Conservation (phyloP, 2,113 vertebrate species). For the Sarotherodon lohbergeri region DNA sequence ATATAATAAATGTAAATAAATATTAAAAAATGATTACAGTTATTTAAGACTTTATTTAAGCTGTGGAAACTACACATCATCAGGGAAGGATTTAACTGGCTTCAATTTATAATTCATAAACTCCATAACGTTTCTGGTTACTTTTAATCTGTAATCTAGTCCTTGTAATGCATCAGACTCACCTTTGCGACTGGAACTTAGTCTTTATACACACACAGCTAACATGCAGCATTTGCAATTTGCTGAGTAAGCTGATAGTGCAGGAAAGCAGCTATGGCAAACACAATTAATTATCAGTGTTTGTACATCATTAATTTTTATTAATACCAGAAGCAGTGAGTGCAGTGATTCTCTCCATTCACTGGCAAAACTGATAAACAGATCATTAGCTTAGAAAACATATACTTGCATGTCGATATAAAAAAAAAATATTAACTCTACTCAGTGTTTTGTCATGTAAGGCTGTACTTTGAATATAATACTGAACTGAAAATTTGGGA, state of each 20-base stretch:
- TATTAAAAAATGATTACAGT: neutral
- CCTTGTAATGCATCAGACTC: neutral
- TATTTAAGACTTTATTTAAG: neutral
- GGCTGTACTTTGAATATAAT: neutral
- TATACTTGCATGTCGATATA: neutral
- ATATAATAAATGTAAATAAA: neutral
- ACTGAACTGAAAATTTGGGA: constrained; percentile 1
- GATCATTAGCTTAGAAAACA: constrained; percentile 45
- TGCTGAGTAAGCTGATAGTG: constrained; percentile 43
- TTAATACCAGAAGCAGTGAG: constrained; percentile 57
- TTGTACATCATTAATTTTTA: constrained; percentile 72
- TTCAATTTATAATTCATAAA: neutral
- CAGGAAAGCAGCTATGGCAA: constrained; percentile 41
- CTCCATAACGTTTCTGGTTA: neutral
- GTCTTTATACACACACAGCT: constrained; percentile 3
- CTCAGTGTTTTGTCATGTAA: neutral
- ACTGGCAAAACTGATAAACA: constrained; percentile 54
- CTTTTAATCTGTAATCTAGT: neutral
- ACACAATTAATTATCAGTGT: constrained; percentile 68
- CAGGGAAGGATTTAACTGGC: neutral
- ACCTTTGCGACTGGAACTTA: neutral
- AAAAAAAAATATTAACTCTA: neutral
- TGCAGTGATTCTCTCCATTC: constrained; percentile 29
- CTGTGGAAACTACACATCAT: neutral
- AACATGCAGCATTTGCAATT: constrained; percentile 24